Evolutionary conservation across 2,888 invertebrate species (phyloP).

Genomic region (Epinotia demarniana): DNA sequence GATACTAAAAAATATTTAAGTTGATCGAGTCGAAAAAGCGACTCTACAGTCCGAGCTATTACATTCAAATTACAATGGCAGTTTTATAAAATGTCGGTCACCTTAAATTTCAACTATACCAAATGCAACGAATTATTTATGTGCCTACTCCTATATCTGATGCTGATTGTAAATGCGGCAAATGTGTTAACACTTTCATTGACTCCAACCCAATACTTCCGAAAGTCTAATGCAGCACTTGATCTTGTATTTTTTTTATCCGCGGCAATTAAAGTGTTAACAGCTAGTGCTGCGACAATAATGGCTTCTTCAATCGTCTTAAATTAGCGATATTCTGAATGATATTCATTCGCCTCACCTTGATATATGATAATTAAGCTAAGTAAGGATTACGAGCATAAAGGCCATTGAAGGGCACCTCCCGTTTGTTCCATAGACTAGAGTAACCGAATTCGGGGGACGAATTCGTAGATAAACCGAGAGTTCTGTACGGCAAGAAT

Average conservation of each 20-base stretch:
- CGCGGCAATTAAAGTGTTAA: conserved; percentile 16
- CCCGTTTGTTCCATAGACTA: not conserved
- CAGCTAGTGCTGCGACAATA: conserved; percentile 47
- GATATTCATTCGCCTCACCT: conserved; percentile 55
- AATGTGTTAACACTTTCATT: conserved; percentile 17
- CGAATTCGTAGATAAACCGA: not conserved
- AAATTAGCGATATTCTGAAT: conserved; percentile 60
- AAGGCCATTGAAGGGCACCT: not conserved
- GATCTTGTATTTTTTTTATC: not conserved
- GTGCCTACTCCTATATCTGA: not conserved
- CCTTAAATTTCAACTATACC: not conserved
- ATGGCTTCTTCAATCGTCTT: conserved; percentile 53
- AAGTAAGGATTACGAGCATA: not conserved
- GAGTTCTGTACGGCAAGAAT: not conserved
- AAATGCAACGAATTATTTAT: not conserved
- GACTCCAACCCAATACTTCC: not conserved
- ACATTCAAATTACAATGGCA: too few species aligned
- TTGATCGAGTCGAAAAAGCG: too few species aligned
- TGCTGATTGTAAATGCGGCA: conserved; percentile 29
- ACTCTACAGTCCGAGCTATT: too few species aligned
- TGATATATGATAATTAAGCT: conserved; percentile 24
- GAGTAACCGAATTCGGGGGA: not conserved
- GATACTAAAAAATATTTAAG: too few species aligned
- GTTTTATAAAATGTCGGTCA: too few species aligned
- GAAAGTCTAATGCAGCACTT: not conserved